Evolutionary conservation across 2,888 invertebrate species (phyloP).

Genomic region (Drosophila rellima): DNA sequence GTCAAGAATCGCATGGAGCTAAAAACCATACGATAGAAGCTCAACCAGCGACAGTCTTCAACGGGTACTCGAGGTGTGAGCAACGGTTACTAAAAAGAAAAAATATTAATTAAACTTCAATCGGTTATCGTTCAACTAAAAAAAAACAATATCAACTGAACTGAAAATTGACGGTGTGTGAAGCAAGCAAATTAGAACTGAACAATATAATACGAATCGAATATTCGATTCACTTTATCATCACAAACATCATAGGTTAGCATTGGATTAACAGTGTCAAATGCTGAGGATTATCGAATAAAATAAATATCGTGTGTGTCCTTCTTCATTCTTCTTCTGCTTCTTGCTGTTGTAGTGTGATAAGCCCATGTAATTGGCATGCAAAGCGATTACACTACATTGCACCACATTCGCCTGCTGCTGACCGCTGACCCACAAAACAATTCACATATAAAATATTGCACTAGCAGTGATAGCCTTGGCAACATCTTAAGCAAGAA

Average conservation of each 20-base stretch:
- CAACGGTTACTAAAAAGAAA: conserved; percentile 56
- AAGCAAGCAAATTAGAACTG: conserved; percentile 34
- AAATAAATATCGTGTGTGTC: conserved; percentile 48
- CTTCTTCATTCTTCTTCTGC: conserved; percentile 1
- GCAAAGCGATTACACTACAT: conserved; percentile 48
- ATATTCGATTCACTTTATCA: conserved; percentile 41
- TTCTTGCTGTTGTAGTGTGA: conserved; percentile 16
- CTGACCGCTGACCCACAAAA: conserved; percentile 39
- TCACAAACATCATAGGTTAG: conserved; percentile 48
- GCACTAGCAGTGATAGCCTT: conserved; percentile 42
- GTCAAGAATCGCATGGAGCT: conserved; percentile 67
- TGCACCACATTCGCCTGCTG: too few species aligned
- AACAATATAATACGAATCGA: conserved; percentile 23
- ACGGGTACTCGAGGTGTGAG: conserved; percentile 73
- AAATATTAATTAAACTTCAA: conserved; percentile 29
- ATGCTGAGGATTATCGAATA: conserved; percentile 52
- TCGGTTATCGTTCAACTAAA: conserved; percentile 45
- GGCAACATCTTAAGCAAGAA: conserved; percentile 71
- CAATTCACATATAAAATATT: conserved; percentile 6
- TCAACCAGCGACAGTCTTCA: conserved; percentile 79
- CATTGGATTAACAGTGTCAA: conserved; percentile 61
- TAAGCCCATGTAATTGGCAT: conserved; percentile 56
- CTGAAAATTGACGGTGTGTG: conserved; percentile 48
- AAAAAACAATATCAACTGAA: conserved; percentile 28
- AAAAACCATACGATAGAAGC: conserved; percentile 83